A percentile compares a stretch with the other conserved stretches of the same genome.
These are phyloP conservation scores for Lasioglossum pauxillum DNA, from an alignment of 2,888 invertebrate genomes.

Conservation along the genomic window DNA sequence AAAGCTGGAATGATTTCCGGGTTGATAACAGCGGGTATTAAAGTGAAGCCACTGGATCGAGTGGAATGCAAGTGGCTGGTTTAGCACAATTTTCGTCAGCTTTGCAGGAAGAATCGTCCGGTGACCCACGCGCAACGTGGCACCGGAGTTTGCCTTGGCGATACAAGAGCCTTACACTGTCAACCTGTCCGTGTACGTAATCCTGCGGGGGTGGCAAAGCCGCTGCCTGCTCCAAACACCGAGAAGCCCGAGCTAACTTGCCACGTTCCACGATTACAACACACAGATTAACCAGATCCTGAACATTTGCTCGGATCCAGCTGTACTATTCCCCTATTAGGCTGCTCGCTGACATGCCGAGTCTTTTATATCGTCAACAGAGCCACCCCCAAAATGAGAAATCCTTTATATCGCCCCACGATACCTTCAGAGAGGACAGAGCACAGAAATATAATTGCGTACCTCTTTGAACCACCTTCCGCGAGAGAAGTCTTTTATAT, in stretches of 20 bases:
- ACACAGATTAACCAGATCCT: not conserved
- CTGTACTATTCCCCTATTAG: not conserved
- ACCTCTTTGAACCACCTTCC: not conserved
- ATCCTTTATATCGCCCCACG: not conserved
- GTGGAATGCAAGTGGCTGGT: not conserved
- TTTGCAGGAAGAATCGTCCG: not conserved
- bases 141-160: not conserved
- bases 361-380: not conserved
- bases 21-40: not conserved
- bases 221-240: not conserved
- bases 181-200: not conserved
- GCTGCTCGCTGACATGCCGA: not conserved
- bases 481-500: not conserved
- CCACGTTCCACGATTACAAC: not conserved
- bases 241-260: not conserved
- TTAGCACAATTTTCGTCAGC: not conserved
- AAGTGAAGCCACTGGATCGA: not conserved
- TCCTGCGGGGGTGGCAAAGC: constrained; percentile 6
- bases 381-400: not conserved
- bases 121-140: not conserved
- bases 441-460: not conserved
- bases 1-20: not conserved
- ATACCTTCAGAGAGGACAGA: not conserved
- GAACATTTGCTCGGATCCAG: not conserved
- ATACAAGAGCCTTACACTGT: not conserved